Evolutionary conservation across 2,888 invertebrate species (phyloP).

Genomic region (Dysmachus trigonus): DNA sequence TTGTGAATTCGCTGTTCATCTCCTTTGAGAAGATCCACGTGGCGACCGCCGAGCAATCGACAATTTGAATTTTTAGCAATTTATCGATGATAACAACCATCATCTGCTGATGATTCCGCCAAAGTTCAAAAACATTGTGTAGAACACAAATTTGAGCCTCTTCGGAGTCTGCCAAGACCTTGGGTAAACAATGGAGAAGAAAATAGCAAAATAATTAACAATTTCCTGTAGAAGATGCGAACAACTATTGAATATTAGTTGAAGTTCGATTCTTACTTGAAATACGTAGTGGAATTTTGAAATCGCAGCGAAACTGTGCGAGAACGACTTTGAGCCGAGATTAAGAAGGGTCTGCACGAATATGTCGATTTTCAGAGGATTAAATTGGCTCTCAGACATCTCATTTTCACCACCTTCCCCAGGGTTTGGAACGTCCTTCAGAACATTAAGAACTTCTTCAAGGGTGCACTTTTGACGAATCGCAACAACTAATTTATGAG

Average conservation of each 20-base stretch:
- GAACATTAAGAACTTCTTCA: conserved; percentile 86
- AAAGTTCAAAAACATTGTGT: conserved; percentile 92
- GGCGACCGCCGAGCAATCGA: conserved; percentile 96
- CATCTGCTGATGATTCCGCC: conserved; percentile 97
- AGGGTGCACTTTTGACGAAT: conserved; percentile 90
- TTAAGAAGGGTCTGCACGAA: conserved; percentile 95
- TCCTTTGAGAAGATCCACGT: conserved; percentile 98
- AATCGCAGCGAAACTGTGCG: conserved; percentile 98
- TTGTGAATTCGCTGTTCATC: conserved; percentile 91
- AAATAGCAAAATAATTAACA: not conserved
- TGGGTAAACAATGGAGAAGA: conserved; percentile 53
- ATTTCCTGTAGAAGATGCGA: not conserved
- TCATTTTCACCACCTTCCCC: conserved; percentile 69
- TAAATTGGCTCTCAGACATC: conserved; percentile 77
- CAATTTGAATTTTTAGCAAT: conserved; percentile 95
- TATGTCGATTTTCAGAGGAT: conserved; percentile 94
- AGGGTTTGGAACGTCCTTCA: conserved; percentile 86
- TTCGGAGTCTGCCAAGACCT: conserved; percentile 91
- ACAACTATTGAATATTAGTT: not conserved
- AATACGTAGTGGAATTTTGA: conserved; percentile 94
- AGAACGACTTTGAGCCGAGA: conserved; percentile 95
- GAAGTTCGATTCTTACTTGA: conserved; percentile 69
- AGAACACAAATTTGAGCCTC: conserved; percentile 95
- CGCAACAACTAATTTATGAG: conserved; percentile 85
- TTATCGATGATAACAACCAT: conserved; percentile 96